Conservation (phyloP, 2,888 invertebrate species). For the Standfussiana lucernea region DNA sequence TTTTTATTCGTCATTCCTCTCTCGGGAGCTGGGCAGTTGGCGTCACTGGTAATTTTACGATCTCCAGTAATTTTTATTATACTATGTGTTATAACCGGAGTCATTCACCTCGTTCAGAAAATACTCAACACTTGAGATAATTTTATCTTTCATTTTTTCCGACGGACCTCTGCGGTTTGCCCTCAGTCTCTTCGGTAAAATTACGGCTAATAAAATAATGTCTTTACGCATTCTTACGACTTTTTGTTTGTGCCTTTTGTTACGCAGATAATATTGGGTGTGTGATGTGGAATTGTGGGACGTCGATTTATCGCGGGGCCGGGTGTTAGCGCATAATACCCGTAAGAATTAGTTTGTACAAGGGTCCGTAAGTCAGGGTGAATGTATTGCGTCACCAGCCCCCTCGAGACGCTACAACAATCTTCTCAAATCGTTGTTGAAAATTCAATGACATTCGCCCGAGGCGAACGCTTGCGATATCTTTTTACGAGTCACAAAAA, state of each 20-base stretch:
- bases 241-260: slow-evolving; percentile 43
- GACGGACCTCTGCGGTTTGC: slow-evolving; percentile 27
- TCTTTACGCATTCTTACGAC: slow-evolving; percentile 40
- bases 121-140: slow-evolving; percentile 48
- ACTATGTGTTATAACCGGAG: slow-evolving; percentile 67
- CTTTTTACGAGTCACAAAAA: slow-evolving; percentile 82
- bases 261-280: slow-evolving; percentile 34
- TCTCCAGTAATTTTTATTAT: slow-evolving; percentile 67
- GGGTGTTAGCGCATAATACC: slow-evolving; percentile 58
- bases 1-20: slow-evolving; percentile 70
- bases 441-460: slow-evolving; percentile 82
- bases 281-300: slow-evolving; percentile 16
- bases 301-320: slow-evolving; percentile 27
- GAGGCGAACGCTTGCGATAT: slow-evolving; percentile 77
- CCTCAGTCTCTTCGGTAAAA: slow-evolving; percentile 25
- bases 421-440: slow-evolving; percentile 79
- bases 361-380: slow-evolving; percentile 67
- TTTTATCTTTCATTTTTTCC: slow-evolving; percentile 37
- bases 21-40: slow-evolving; percentile 61
- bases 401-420: slow-evolving; percentile 74
- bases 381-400: slow-evolving; percentile 69
- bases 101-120: slow-evolving; percentile 70
- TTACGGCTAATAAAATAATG: slow-evolving; percentile 53
- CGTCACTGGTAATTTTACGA: slow-evolving; percentile 70
- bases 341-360: slow-evolving; percentile 75